These are phyloP conservation scores for Spodoptera littoralis DNA, from an alignment of 2,888 invertebrate species.

Conservation along the genomic window DNA sequence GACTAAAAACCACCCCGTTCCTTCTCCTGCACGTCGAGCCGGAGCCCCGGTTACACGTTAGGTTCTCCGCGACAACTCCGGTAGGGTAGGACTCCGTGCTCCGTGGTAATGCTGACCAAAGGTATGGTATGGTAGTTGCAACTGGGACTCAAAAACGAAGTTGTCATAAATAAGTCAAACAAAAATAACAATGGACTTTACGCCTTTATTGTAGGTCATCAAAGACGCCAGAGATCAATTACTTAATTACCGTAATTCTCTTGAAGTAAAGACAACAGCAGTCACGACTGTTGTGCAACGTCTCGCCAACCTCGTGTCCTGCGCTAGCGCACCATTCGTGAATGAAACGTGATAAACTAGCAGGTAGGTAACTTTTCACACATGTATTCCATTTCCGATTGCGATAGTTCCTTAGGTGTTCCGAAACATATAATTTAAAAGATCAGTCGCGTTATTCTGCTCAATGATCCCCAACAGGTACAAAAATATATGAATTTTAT, in stretches of 20 bases:
- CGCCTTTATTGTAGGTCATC: not conserved
- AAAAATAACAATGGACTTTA: conserved; percentile 1
- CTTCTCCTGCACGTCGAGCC: too few species aligned
- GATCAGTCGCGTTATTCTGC: too few species aligned
- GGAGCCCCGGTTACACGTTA: too few species aligned
- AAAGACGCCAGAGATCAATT: conserved; percentile 19
- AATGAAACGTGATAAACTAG: conserved; percentile 27
- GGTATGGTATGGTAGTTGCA: too few species aligned
- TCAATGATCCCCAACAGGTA: too few species aligned
- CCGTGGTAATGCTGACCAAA: too few species aligned
- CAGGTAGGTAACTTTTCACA: conserved; percentile 23
- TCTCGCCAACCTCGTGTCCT: conserved; percentile 15
- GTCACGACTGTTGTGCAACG: conserved; percentile 37
- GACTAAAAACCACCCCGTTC: too few species aligned
- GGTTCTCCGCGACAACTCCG: too few species aligned
- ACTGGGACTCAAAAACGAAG: too few species aligned
- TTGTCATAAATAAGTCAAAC: not conserved
- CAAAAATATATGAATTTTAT: too few species aligned
- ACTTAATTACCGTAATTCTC: conserved; percentile 16
- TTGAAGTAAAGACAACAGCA: conserved; percentile 4
- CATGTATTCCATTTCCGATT: conserved; percentile 37
- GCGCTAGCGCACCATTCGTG: conserved; percentile 13
- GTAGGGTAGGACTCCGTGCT: too few species aligned
- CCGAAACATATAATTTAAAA: too few species aligned
- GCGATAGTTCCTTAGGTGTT: conserved; percentile 1